Evolutionary conservation across 2,888 invertebrate species (phyloP), one percentile per base, ranked within the genome.

Genomic region (Acanthococcus lagerstroemiae): DNA sequence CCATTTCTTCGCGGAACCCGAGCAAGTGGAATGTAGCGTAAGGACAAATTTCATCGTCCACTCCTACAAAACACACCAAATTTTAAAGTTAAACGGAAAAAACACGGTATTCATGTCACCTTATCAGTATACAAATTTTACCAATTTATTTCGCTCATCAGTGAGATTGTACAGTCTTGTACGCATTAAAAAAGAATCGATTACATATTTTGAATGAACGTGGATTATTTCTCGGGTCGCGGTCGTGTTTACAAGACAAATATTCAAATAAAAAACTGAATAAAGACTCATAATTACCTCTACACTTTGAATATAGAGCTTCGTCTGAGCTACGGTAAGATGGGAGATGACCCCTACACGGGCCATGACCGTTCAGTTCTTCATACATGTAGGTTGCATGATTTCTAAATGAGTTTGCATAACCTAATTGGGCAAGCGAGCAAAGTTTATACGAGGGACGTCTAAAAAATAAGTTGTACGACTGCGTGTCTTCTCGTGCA

Each of bases 1-100:
- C 92, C 91, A 93, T 92, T 82, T 93, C 92, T 77, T 93, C 92
- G 73, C 93, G 88, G 87, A 93, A 93, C 72, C 92, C 93, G 67
- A 93, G 84, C 74, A 93, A 82, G 77, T 95, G 94, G 87, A 95
- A 95, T 48, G 95, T 95, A 7, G 95, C 95, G 79, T 95, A 95
- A 50, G 95, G 95, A 79, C 94, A 94, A 76, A 95, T 94, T 78
- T 94, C 94, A 76, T 95, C 92, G 87, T 92, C 90, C 76, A 91
- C 91, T 88, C 81, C 68, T 77, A 74, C 71, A 68, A 70, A n/a
- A n/a, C 9, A 37, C 9, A 12, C n/a, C 44, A 37, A 37, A 9
- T 37, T 37, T 37, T 37, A 12, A 9, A 9, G 44, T n/a, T n/a
- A n/a, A n/a, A n/a, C n/a, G n/a, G n/a, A n/a, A n/a, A n/a, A n/a